phyloP scores from a whole-genome alignment of 1,140 invertebrate genomes.

The Cyrtorhinus lividipennis region DNA sequence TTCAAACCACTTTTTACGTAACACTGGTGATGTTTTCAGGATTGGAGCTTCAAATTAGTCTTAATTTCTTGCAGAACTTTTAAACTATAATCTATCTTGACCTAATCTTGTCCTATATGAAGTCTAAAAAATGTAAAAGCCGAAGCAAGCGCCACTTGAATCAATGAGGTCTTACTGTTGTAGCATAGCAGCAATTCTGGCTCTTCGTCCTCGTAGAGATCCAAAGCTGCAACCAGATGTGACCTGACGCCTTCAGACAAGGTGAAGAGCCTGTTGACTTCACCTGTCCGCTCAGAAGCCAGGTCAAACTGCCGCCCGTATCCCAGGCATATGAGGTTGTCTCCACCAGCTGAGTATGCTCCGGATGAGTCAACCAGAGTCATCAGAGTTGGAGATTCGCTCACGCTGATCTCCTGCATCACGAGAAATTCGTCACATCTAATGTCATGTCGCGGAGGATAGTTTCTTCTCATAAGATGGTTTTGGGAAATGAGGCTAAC shows the following conservation, averaged over 20 bases:
- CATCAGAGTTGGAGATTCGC: slow-evolving; percentile 53
- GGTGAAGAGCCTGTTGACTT: slow-evolving; percentile 41
- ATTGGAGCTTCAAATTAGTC: too few relatives aligned
- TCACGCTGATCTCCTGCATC: slow-evolving; percentile 53
- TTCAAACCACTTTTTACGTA: too few relatives aligned
- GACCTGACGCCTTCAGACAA: slow-evolving; percentile 43
- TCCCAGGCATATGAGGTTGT: slow-evolving; percentile 60
- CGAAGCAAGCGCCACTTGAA: too few relatives aligned
- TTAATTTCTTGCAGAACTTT: too few relatives aligned
- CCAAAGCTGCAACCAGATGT: slow-evolving; percentile 59
- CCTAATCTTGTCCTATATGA: too few relatives aligned
- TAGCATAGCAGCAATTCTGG: slow-evolving; percentile 69
- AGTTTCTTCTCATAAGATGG: too few relatives aligned
- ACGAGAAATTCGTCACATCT: too few relatives aligned
- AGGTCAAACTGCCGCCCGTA: slow-evolving; percentile 72
- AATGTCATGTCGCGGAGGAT: too few relatives aligned
- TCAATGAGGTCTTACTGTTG: slow-evolving; percentile 67
- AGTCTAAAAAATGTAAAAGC: too few relatives aligned
- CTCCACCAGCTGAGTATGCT: slow-evolving; percentile 34
- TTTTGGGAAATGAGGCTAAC: too few relatives aligned
- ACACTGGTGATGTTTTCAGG: too few relatives aligned
- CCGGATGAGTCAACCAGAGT: slow-evolving; percentile 54
- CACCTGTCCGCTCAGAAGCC: slow-evolving; percentile 52
- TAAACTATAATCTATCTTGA: too few relatives aligned
- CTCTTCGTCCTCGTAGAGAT: slow-evolving; percentile 73